Evolutionary conservation across 2,888 invertebrate genomes (phyloP).

Genomic region (Rapana venosa): DNA sequence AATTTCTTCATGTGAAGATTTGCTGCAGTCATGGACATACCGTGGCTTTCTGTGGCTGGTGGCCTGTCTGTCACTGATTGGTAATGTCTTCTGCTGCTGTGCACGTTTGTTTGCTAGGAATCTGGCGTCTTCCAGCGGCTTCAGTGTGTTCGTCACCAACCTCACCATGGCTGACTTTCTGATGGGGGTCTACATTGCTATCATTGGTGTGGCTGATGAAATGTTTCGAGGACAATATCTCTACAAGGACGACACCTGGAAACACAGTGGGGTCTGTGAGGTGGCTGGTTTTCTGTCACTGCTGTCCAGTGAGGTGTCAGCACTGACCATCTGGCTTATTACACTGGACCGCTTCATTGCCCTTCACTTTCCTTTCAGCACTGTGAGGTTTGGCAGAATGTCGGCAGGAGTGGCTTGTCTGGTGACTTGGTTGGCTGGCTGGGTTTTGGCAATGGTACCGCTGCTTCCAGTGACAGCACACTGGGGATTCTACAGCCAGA

Average conservation of each 20-base stretch:
- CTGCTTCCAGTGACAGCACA: constrained; percentile 24
- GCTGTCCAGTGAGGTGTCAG: constrained; percentile 35
- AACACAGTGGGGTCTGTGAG: background rate
- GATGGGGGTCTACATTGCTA: constrained; percentile 33
- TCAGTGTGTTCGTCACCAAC: constrained; percentile 27
- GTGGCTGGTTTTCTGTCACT: constrained; percentile 30
- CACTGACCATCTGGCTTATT: constrained; percentile 29
- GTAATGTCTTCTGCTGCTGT: background rate
- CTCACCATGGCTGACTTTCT: constrained; percentile 33
- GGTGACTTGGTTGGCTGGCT: constrained; percentile 13
- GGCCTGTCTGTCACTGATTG: background rate
- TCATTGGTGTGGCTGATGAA: constrained; percentile 24
- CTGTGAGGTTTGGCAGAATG: background rate
- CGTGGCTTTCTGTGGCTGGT: constrained; percentile 29
- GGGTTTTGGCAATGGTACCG: background rate
- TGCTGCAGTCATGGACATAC: constrained; percentile 4
- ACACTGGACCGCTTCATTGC: constrained; percentile 34
- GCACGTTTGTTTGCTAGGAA: background rate
- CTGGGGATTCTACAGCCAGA: constrained; percentile 37
- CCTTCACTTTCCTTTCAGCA: constrained; percentile 27
- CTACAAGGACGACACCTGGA: constrained; percentile 7
- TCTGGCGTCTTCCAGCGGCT: background rate
- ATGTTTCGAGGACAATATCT: constrained; percentile 13
- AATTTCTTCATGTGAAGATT: constrained; percentile 33
- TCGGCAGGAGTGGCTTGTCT: constrained; percentile 32